Base-by-base conservation (phyloP, 53 echinoderm and acorn worm species). In the Astropecten irregularis region DNA sequence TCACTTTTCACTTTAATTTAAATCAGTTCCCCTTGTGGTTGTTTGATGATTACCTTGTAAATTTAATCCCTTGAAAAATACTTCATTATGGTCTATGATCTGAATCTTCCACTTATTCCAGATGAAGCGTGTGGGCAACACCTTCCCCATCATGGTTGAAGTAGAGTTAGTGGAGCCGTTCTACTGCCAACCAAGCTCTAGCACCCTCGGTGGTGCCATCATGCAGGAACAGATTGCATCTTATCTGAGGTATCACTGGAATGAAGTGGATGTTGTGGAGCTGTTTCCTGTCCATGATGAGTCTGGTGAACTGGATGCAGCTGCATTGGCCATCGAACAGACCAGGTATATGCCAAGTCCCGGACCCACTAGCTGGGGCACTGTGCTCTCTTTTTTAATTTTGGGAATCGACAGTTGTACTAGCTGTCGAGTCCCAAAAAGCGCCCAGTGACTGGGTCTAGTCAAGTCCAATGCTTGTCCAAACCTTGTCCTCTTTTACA, bases 291-390 rank as follows among this genome's bases (percentile, higher is more conserved):
- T 92, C 65, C 90, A 84, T 85, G 92, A 90, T 72, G 88, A 92
- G 46, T 84, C 82, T 37, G 95, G 95, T 8, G 32, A 84, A 6
- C 68, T 92, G 10, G 95, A 95, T 85, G 85, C 85, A 16, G 90
- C 90, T 19, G 95, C 95, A 26, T 68, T 95, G 65, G 88, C 84
- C 33, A 59, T 95, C 9, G 95, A 95, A 64, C 95, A 95, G 46
- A 77, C 79, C 25, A 89, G 95, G 95, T 95, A 58, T 18, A 42
- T 6, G 42, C 42, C 6, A 42, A 8, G 42, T n/a, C n/a, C n/a
- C n/a, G n/a, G n/a, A n/a, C n/a, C n/a, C n/a, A 55, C 15, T 35
- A 32, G 16, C 3, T 44, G 46, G 46, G 13, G 7, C 7, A 13
- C 7, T 44, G 13, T 44, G 46, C 13, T 44, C 7, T 44, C 7